These are phyloP conservation scores for Psittacula echo DNA, from an alignment of 2,797 vertebrate species.

Conservation along the genomic window DNA sequence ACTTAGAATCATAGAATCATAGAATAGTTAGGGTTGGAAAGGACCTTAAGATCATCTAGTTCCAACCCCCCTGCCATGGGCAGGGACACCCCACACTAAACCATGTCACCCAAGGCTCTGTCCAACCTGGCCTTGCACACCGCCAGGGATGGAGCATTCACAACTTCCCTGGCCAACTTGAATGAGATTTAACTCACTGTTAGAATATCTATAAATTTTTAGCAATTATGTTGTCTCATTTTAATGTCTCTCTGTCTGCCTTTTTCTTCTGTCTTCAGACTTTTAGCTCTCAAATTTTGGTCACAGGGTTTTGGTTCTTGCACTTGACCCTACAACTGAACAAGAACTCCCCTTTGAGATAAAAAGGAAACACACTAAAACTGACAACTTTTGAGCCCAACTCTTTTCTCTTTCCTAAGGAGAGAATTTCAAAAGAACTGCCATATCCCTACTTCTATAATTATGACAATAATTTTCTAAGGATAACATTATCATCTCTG, in stretches of 20 bases:
- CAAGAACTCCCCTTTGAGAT: background rate
- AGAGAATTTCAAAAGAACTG: constrained; percentile 27
- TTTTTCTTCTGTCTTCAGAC: background rate
- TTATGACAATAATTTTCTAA: background rate
- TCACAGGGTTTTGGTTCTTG: background rate
- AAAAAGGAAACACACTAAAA: background rate
- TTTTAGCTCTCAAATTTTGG: background rate
- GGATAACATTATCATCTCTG: background rate
- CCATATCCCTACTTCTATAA: background rate
- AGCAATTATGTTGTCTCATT: too few relatives aligned
- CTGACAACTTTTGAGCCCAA: background rate
- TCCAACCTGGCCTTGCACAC: too few relatives aligned
- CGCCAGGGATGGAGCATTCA: too few relatives aligned
- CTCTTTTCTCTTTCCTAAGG: background rate
- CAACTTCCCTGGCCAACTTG: too few relatives aligned
- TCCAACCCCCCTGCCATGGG: too few relatives aligned
- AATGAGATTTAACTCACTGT: background rate
- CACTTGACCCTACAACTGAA: background rate
- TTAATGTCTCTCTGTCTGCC: too few relatives aligned
- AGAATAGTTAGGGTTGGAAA: too few relatives aligned
- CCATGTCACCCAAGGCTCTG: too few relatives aligned
- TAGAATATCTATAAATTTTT: too few relatives aligned
- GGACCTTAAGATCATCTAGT: too few relatives aligned
- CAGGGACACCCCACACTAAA: too few relatives aligned
- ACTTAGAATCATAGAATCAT: too few relatives aligned